Conservation (phyloP, 30 jellyfish, hydroid and myxozoan species). For the Hydra vulgaris region DNA sequence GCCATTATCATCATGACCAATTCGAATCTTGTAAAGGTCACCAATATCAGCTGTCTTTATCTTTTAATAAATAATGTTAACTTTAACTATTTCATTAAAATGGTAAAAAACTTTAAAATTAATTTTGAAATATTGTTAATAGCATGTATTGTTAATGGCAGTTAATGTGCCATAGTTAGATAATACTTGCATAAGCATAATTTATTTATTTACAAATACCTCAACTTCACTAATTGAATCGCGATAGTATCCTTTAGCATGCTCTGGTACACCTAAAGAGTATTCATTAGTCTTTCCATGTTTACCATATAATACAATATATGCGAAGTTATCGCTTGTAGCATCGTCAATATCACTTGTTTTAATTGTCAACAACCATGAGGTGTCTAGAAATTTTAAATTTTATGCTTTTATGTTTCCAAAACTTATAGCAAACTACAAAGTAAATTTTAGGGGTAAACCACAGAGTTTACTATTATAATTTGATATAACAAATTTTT, state of each 20-base stretch:
- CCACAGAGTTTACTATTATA: too few relatives aligned
- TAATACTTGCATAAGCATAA: too few relatives aligned
- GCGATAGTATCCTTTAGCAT: conserved; percentile 23
- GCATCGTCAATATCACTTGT: conserved; percentile 66
- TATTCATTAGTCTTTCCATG: conserved; percentile 53
- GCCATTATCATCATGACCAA: conserved; percentile 36
- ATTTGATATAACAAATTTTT: too few relatives aligned
- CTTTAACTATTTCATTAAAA: too few relatives aligned
- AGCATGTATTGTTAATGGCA: too few relatives aligned
- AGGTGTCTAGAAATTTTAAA: not conserved
- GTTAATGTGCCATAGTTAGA: too few relatives aligned
- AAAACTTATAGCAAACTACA: too few relatives aligned
- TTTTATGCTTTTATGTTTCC: too few relatives aligned
- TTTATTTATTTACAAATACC: too few relatives aligned
- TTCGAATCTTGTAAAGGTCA: conserved; percentile 43
- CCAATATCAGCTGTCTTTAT: conserved; percentile 56
- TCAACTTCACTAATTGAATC: conserved; percentile 60
- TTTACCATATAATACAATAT: conserved; percentile 49
- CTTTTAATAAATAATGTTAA: conserved; percentile 3
- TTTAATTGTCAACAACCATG: conserved; percentile 44
- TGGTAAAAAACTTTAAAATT: too few relatives aligned
- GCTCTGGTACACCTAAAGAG: conserved; percentile 39
- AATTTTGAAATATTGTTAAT: too few relatives aligned
- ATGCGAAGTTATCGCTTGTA: conserved; percentile 44
- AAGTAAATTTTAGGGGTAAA: too few relatives aligned